phyloP scores from a whole-genome alignment of 2,113 vertebrate species.

The Puntigrus tetrazona region DNA sequence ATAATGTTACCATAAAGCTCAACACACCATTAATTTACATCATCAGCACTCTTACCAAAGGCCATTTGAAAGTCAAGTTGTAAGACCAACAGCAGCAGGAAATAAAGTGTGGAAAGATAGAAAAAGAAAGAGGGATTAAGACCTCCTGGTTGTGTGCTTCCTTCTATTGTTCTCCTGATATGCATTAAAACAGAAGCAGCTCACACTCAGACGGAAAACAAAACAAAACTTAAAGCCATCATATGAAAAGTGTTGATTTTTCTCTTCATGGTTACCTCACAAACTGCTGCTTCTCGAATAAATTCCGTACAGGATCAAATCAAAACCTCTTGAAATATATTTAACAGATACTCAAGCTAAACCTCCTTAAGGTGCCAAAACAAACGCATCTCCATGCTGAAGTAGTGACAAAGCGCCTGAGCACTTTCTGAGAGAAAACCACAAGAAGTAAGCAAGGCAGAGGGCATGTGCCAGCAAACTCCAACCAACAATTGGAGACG shows the following conservation, averaged over 20 bases:
- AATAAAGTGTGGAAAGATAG: slow-evolving; percentile 8
- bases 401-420: background rate
- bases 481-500: slow-evolving; percentile 13
- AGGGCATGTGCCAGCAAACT: background rate
- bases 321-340: background rate
- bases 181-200: slow-evolving; percentile 18
- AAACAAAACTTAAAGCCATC: background rate
- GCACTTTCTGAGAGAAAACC: slow-evolving; percentile 10
- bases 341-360: background rate
- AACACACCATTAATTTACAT: background rate
- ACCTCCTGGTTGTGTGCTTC: slow-evolving; percentile 34
- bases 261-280: background rate
- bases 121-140: slow-evolving; percentile 1
- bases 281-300: background rate
- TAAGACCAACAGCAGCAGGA: slow-evolving; percentile 19
- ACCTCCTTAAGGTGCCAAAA: slow-evolving; percentile 26
- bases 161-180: slow-evolving; percentile 48
- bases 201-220: slow-evolving; percentile 30
- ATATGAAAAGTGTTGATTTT: background rate
- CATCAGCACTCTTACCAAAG: background rate
- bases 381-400: slow-evolving; percentile 17
- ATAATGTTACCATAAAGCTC: background rate
- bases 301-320: background rate
- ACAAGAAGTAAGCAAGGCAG: slow-evolving; percentile 14
- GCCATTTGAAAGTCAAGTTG: background rate